Base-by-base conservation (phyloP, 2,797 vertebrate genomes). In the Notamacropus eugenii region DNA sequence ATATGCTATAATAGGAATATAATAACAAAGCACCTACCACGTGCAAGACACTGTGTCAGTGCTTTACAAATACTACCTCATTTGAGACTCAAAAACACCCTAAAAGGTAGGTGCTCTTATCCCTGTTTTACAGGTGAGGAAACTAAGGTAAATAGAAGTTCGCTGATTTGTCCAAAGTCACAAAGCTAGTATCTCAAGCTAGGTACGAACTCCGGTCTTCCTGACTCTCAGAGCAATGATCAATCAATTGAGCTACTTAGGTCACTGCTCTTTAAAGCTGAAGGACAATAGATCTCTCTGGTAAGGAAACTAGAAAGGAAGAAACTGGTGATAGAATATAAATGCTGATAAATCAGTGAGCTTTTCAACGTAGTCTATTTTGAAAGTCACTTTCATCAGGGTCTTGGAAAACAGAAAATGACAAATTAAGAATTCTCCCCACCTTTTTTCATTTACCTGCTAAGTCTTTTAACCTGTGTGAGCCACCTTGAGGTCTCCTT, bases 401-500 rank as follows among this genome's bases (percentile, higher is more conserved):
- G 27, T 96, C 54, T 94, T 82, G 34, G 93, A 92, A 91, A 57
- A 95, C 93, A 92, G 12, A 28, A 67, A 97, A 96, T 67, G 55
- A 34, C 46, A 1, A 90, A 13, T 58, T 54, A 94, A 91, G 0
- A 91, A n/a, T 94, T 96, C 57, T 95, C 54, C 22, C 59, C 91
- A 14, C 34, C 34, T 19, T 4, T 94, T 87, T 93, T 1, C 82
- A 93, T 93, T 87, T 82, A 94, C 10, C 95, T 1, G 54, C 2
- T 91, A 92, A 46, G 31, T 59, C 95, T 54, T 95, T 97, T 57
- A 58, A 95, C 93, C n/a, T 52, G 91, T 52, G 92, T 91, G 94
- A 34, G 29, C 56, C 87, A 92, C n/a, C 5, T 92, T 92, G 27
- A 62, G 90, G 29, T 16, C 40, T 93, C 92, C 4, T 96, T n/a